Evolutionary conservation across 2,113 vertebrate genomes (phyloP).

Genomic region (Columbina picui): DNA sequence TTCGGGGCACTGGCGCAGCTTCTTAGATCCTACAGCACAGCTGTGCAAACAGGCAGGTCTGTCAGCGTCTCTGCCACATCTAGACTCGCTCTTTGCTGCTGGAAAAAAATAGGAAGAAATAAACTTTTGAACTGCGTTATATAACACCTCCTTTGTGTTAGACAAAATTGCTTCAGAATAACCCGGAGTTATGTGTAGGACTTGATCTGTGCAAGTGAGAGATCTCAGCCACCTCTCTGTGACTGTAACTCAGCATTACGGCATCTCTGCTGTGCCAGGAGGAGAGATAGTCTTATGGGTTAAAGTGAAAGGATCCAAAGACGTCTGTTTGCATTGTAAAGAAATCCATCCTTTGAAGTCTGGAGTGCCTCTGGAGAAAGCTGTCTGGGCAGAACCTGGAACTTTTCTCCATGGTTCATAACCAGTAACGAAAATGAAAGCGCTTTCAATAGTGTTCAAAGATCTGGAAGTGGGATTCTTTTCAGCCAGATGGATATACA

Average conservation of each 20-base stretch:
- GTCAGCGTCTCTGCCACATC: not conserved
- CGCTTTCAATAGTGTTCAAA: rapidly evolving
- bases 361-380: not conserved
- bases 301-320: not conserved
- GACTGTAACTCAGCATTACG: not conserved
- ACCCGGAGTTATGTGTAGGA: not conserved
- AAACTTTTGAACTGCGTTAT: constrained; percentile 9
- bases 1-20: not conserved
- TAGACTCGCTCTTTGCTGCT: not conserved
- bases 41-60: not conserved
- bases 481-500: not conserved
- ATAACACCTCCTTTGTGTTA: not conserved
- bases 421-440: rapidly evolving
- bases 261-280: not conserved
- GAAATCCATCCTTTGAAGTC: not conserved
- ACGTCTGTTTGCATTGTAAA: not conserved
- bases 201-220: not conserved
- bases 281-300: not conserved
- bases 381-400: not conserved
- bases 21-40: not conserved
- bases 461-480: not conserved
- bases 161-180: not conserved
- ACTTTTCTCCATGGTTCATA: rapidly evolving
- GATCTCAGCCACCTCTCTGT: not conserved
- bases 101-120: not conserved